Percentiles rank a stretch among this genome's conserved stretches.
phyloP scores from a whole-genome alignment of 2,888 invertebrate genomes.

The Laothoe populi region DNA sequence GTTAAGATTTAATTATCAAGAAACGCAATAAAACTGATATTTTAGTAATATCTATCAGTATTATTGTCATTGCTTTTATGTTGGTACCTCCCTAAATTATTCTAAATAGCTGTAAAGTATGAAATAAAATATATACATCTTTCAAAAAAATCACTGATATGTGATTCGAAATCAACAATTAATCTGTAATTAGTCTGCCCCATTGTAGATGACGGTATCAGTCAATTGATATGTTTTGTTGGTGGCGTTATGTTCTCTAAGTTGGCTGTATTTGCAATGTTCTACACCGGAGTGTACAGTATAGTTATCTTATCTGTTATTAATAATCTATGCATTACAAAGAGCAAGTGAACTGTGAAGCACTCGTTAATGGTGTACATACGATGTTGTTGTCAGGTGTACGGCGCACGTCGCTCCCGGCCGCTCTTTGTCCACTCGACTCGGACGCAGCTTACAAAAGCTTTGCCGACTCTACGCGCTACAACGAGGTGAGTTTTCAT shows the following conservation, averaged over 20 bases:
- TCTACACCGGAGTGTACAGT: slow-evolving; percentile 51
- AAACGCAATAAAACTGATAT: too few relatives aligned
- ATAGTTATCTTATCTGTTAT: slow-evolving; percentile 75
- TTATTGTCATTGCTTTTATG: too few relatives aligned
- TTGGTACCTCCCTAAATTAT: neutral
- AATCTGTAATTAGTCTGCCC: neutral
- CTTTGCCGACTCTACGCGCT: slow-evolving; percentile 40
- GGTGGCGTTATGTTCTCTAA: slow-evolving; percentile 37
- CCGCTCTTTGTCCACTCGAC: slow-evolving; percentile 43
- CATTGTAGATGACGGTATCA: slow-evolving; percentile 29
- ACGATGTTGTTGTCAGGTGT: slow-evolving; percentile 77
- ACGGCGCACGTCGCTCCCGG: slow-evolving; percentile 63
- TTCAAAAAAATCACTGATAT: neutral
- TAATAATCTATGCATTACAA: slow-evolving; percentile 56
- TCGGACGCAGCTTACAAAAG: slow-evolving; percentile 37
- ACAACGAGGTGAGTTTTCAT: slow-evolving; percentile 56
- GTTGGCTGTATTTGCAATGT: slow-evolving; percentile 52
- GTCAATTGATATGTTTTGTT: slow-evolving; percentile 34
- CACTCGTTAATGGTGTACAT: slow-evolving; percentile 50
- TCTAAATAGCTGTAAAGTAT: neutral
- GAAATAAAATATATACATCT: neutral
- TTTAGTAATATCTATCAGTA: too few relatives aligned
- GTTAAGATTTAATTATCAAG: too few relatives aligned
- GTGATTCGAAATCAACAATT: neutral
- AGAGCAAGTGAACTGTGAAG: slow-evolving; percentile 43